Evolutionary conservation across 2,113 vertebrate species (phyloP), one percentile per base, ranked within the genome.

Genomic region (Nothocercus julius): DNA sequence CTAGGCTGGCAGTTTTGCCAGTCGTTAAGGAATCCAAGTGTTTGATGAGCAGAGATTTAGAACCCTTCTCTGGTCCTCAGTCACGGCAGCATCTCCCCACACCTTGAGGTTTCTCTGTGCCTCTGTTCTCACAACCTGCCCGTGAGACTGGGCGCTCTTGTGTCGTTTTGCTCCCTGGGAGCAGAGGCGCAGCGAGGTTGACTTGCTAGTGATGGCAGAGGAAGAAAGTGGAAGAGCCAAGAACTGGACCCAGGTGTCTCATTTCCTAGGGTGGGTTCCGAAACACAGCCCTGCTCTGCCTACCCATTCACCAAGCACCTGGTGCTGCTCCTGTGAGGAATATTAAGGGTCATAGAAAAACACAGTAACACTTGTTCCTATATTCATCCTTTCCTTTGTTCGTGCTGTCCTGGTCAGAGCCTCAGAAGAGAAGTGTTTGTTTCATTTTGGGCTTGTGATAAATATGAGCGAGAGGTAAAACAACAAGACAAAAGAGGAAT

Each of bases 191-290:
- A 25, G 59, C 59, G 85, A 73, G 68, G 2, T 16, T 72, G 81
- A 21, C 44, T 58, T 69, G 53, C 75, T 30, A 84, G 56, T 15
- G 62, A 12, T 18, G 24, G 0, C 0, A 9, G 53, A 2, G 1
- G 61, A n/a, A 62, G 79, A 25, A 24, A 42, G 64, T 1, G 2
- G 44, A 54, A 69, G 36, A 76, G 73, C 85, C 1, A 3, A 38
- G 87, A 77, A 87, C 93, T 76, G 93, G 95, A 9, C 96, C 67
- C 95, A 96, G 96, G 82, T 97, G 94, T 79, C 87, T 59, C 63
- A 47, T 92, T 93, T 80, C 89, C 91, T 87, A 81, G 93, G 87
- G 61, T 87, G 87, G 84, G 91, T 94, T 91, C 53, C 84, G 56
- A 28, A 19, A 28, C 2, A 3, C 1, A 1, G 63, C 0, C 2